A percentile compares a stretch with the other conserved stretches of the same genome.
These are phyloP conservation scores for Oreonectes daqikongensis DNA, from an alignment of 2,797 vertebrate species.

Conservation along the genomic window DNA sequence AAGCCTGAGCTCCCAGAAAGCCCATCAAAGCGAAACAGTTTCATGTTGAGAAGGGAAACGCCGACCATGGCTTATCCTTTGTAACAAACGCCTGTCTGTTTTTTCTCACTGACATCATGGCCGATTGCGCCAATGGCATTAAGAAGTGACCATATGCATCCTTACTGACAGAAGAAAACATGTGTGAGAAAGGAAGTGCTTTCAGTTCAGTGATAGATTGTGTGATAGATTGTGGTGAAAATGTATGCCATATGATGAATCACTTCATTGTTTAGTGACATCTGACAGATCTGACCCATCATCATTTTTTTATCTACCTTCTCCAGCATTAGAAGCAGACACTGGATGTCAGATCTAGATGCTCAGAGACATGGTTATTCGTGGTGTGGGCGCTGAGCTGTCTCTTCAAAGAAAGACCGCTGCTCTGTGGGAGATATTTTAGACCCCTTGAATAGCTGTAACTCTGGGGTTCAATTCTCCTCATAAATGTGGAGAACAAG, in stretches of 20 bases:
- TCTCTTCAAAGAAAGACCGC: too few relatives aligned
- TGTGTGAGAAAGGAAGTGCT: too few relatives aligned
- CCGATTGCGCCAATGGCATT: not conserved
- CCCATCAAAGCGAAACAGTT: slow-evolving; percentile 45
- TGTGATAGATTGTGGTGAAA: too few relatives aligned
- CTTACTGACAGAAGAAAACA: too few relatives aligned
- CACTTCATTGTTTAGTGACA: not conserved
- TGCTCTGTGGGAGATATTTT: slow-evolving; percentile 62
- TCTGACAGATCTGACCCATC: not conserved
- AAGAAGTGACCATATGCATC: not conserved
- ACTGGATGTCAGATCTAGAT: slow-evolving; percentile 7
- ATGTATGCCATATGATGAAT: not conserved
- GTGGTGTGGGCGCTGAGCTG: too few relatives aligned
- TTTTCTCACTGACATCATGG: slow-evolving; percentile 17
- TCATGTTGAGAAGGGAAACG: slow-evolving; percentile 49
- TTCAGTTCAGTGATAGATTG: too few relatives aligned
- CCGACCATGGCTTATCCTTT: slow-evolving; percentile 21
- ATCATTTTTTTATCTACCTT: not conserved
- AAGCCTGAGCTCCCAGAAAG: slow-evolving; percentile 46
- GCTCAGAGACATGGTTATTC: not conserved
- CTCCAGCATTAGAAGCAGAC: not conserved
- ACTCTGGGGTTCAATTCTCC: slow-evolving; percentile 71
- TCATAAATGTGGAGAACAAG: slow-evolving; percentile 64
- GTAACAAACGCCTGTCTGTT: slow-evolving; percentile 15
- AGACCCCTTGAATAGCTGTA: slow-evolving; percentile 71